Conservation (phyloP, 2,888 invertebrate species). For the Emmelina monodactyla region DNA sequence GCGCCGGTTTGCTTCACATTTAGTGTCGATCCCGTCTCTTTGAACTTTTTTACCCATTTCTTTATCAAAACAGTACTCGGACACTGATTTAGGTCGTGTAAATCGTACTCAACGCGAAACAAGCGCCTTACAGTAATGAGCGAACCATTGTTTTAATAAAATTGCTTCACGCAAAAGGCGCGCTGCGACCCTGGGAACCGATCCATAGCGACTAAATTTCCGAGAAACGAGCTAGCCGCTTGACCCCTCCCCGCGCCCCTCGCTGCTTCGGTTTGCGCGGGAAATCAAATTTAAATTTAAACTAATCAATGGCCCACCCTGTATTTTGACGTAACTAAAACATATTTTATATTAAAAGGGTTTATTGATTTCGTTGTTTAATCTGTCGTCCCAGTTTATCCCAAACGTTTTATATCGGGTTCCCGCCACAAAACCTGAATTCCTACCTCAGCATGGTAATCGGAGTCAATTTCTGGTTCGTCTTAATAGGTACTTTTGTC, state of each 20-base stretch:
- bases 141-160: conserved; percentile 6
- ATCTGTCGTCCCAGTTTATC: too few species aligned
- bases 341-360: too few species aligned
- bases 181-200: conserved; percentile 3
- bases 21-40: conserved; percentile 10
- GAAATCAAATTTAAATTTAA: conserved; percentile 8
- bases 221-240: conserved; percentile 9
- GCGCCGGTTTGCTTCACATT: conserved; percentile 9
- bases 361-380: too few species aligned
- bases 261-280: conserved; percentile 5
- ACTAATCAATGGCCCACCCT: conserved; percentile 11
- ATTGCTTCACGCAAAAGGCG: conserved; percentile 4
- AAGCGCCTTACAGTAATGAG: conserved; percentile 8
- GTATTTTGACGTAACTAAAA: too few species aligned
- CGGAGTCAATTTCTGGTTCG: too few species aligned
- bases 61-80: conserved; percentile 7
- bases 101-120: conserved; percentile 7
- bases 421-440: too few species aligned
- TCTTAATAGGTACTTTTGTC: too few species aligned
- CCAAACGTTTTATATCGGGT: too few species aligned
- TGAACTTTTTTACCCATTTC: conserved; percentile 9
- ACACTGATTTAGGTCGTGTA: conserved; percentile 7
- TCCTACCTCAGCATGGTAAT: too few species aligned
- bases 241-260: conserved; percentile 8
- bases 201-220: conserved; percentile 8